These are phyloP conservation scores for Lepisosteus oculatus DNA, from an alignment of 2,113 vertebrate genomes.

Conservation along the genomic window DNA sequence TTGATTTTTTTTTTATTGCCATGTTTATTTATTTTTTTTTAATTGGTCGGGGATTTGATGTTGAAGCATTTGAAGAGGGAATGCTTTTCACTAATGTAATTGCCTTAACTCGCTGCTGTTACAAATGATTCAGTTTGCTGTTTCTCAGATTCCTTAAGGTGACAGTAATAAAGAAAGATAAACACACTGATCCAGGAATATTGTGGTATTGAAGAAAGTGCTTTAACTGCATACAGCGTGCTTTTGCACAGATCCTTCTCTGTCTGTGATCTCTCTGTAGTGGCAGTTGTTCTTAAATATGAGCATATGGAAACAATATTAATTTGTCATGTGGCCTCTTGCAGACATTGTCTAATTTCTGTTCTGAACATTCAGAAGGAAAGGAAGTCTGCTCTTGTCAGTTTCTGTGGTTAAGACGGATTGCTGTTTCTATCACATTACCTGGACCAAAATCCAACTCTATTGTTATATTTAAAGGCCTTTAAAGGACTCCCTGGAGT, in stretches of 20 bases:
- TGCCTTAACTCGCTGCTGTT: background rate
- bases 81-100: conserved; percentile 17
- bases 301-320: conserved; percentile 40
- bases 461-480: background rate
- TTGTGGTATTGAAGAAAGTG: conserved; percentile 9
- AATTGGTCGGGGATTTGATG: conserved; percentile 4
- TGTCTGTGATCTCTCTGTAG: background rate
- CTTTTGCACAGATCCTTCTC: conserved; percentile 2
- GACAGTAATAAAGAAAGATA: conserved; percentile 16
- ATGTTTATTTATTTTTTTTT: conserved; percentile 4
- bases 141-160: conserved; percentile 18
- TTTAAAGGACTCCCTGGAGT: background rate
- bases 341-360: conserved; percentile 30
- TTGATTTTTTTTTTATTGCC: conserved; percentile 8
- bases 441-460: background rate
- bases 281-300: conserved; percentile 20
- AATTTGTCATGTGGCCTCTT: conserved; percentile 46
- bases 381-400: conserved; percentile 20
- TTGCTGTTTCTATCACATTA: conserved; percentile 7
- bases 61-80: background rate
- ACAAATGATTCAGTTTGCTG: conserved; percentile 10
- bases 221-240: conserved; percentile 15
- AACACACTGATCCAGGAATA: conserved; percentile 3
- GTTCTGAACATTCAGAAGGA: conserved; percentile 37
- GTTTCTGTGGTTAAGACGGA: conserved; percentile 18